Conservation (phyloP, 1,140 invertebrate species). For the Heliconius melpomene region DNA sequence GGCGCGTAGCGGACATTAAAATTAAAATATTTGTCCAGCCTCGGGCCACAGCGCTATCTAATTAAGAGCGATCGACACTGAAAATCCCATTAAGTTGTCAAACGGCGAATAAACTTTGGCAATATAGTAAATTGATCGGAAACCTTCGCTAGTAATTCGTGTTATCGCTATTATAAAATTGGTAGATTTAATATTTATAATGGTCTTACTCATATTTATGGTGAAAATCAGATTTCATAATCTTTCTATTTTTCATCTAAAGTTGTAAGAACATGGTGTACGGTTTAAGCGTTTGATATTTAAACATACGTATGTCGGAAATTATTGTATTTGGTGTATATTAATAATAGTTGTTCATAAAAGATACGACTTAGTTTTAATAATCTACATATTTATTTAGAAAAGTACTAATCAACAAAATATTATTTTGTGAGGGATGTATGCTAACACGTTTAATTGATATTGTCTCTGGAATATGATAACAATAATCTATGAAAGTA, state of each 20-base stretch:
- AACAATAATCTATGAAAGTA: no score
- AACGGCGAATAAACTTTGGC: slow-evolving; percentile 61
- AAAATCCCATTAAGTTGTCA: slow-evolving; percentile 68
- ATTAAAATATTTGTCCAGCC: slow-evolving; percentile 65
- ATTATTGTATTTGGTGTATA: no score
- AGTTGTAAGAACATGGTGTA: not conserved
- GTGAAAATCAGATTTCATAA: not conserved
- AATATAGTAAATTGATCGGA: slow-evolving; percentile 57
- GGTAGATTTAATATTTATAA: not conserved
- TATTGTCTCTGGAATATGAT: no score
- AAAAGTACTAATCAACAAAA: no score
- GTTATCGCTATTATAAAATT: slow-evolving; percentile 29
- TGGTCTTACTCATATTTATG: not conserved
- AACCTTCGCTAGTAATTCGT: slow-evolving; percentile 32
- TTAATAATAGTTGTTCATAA: no score
- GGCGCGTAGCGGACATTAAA: slow-evolving; percentile 57
- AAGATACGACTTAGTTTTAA: no score
- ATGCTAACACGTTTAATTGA: no score
- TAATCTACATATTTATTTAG: no score
- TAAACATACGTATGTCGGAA: no score
- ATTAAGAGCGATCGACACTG: slow-evolving; percentile 63
- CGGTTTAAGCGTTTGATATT: no score
- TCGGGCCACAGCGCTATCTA: slow-evolving; percentile 56
- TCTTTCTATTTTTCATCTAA: no score
- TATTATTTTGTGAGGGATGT: no score